These are phyloP conservation scores for Canis aureus DNA, from an alignment of 2,113 vertebrate species.

Conservation along the genomic window DNA sequence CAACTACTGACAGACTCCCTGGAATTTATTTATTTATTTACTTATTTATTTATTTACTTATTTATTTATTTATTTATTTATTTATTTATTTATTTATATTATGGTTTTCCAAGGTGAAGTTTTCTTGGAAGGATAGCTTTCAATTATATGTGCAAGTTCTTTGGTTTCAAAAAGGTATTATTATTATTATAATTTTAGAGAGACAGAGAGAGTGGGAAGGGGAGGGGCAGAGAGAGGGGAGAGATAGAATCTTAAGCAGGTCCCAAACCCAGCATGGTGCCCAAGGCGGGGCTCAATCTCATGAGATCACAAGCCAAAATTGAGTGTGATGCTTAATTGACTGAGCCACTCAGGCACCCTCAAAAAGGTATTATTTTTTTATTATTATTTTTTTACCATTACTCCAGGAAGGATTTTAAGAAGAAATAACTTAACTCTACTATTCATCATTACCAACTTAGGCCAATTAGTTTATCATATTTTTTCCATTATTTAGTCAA, in stretches of 20 bases:
- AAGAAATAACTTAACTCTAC: not conserved
- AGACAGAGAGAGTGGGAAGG: not conserved
- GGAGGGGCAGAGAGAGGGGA: not conserved
- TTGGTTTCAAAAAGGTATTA: not conserved
- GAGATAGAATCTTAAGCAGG: not conserved
- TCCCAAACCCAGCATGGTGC: not conserved
- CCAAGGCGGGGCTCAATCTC: not conserved
- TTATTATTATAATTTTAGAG: not conserved
- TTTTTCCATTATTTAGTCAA: slow-evolving; percentile 41
- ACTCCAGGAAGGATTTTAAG: slow-evolving; percentile 40
- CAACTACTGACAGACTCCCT: not conserved
- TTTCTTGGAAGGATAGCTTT: not conserved
- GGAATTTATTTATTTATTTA: not conserved
- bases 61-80: too few relatives aligned
- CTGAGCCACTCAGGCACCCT: not conserved
- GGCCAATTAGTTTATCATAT: not conserved
- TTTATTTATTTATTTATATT: not conserved
- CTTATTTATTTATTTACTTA: not conserved
- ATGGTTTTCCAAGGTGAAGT: not conserved
- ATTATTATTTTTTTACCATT: not conserved
- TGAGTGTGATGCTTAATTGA: not conserved
- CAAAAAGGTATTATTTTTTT: not conserved
- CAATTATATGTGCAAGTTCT: not conserved
- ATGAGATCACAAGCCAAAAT: not conserved
- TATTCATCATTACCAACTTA: not conserved